Base-by-base conservation (phyloP, 2,113 vertebrate genomes). In the Ceyx margarethae region DNA sequence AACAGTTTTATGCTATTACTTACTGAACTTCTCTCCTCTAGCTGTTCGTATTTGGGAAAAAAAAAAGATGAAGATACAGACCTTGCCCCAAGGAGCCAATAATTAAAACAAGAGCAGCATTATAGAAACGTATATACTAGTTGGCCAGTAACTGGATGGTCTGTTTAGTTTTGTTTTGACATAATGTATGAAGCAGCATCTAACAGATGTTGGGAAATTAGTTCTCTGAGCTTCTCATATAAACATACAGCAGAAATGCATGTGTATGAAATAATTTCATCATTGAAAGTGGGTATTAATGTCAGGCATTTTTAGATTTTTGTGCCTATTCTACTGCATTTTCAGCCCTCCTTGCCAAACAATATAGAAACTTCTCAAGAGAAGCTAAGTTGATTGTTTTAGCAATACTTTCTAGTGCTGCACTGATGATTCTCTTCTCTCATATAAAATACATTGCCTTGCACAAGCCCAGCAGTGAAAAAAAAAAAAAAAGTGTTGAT, bases 121-220 rank as follows among this genome's bases (percentile, higher is more conserved):
- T 93, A 84, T n/a, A 89, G 74, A 83, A 92, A 78, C 18, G 17
- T 45, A 58, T 71, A 87, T 69, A 40, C 66, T 94, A 58, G 56
- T 23, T 78, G 58, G 60, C 51, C 60, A 84, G 35, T 72, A 68
- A 76, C 60, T 93, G 94, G 85, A 93, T 91, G 92, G 89, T 94
- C 95, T 92, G 80, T 91, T 95, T 92, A 92, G 67, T 94, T 94
- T 94, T 94, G 87, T 93, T 96, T 92, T 93, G 93, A 94, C 45
- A 0, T 95, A 57, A 42, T 57, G 40, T 56, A 91, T 3, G 23
- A 83, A 90, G 65, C 66, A 85, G 82, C 23, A 29, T 81, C 94
- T 93, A 89, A 51, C 87, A 95, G 89, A 95, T 91, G 89, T 92
- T 94, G 66, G 77, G 77, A 95, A 93, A 85, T 87, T 26, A 80